These are phyloP conservation scores for Hippolais icterina DNA, from an alignment of 2,113 vertebrate species.

Conservation along the genomic window DNA sequence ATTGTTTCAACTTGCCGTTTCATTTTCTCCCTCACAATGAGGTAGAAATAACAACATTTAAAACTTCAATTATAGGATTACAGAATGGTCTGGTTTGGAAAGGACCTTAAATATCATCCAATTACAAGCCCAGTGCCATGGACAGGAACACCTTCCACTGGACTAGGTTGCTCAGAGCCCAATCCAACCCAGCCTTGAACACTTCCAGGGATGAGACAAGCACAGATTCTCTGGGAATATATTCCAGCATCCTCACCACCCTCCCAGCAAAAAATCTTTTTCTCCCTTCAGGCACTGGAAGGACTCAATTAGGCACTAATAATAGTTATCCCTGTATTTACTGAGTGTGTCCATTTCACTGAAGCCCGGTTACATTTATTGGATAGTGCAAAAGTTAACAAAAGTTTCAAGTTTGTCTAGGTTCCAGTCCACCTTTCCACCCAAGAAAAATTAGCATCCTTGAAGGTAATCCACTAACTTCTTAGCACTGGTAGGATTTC, in stretches of 20 bases:
- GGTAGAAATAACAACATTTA: not conserved
- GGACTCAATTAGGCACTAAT: not conserved
- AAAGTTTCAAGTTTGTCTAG: fast-evolving
- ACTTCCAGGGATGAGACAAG: not conserved
- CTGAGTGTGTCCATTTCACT: not conserved
- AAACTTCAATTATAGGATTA: not conserved
- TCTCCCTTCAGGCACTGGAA: not conserved
- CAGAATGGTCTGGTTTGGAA: not conserved
- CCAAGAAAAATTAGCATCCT: not conserved
- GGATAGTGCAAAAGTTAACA: not conserved
- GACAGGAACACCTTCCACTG: not conserved
- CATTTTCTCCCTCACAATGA: not conserved
- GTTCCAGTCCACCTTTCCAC: fast-evolving
- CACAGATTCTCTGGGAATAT: not conserved
- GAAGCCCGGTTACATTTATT: not conserved
- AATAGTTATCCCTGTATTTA: not conserved
- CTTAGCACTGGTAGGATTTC: not conserved
- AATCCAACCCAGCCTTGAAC: fast-evolving
- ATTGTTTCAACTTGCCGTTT: not conserved
- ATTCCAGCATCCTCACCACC: too few relatives aligned
- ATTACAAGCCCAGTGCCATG: too few relatives aligned
- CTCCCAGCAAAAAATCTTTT: not conserved
- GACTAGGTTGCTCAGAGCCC: not conserved
- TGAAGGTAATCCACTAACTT: not conserved
- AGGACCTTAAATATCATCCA: not conserved